Evolutionary conservation across 2,113 vertebrate species (phyloP), one percentile per base, ranked within the genome.

Genomic region (Phodopus roborovskii): DNA sequence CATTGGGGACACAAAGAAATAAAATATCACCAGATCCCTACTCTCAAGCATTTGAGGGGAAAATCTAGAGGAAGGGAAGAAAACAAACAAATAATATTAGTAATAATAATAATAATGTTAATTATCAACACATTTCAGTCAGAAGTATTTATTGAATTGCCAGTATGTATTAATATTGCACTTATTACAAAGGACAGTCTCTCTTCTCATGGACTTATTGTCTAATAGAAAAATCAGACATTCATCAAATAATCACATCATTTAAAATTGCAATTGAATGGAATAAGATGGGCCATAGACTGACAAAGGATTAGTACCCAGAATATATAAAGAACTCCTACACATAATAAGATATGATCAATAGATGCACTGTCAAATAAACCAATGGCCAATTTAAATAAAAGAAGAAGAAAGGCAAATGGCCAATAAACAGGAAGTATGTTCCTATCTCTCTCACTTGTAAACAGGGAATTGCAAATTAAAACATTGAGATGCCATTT

Each of bases 241-340:
- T 93, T 93, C 62, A 81, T 87, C 73, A 85, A 85, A 91, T 90
- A 36, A 81, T 83, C 4, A 53, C 53, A 87, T 64, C 74, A 64
- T 75, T 89, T 95, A 87, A 91, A 92, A 74, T 10, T 79, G 78
- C 22, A 56, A 39, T 53, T 91, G 53, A 92, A 58, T 82, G 5
- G 53, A 78, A 36, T 24, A 89, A 95, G 84, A 95, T 93, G 78
- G 64, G 13, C 86, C 79, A 50, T 78, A 89, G 42, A 75, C 73
- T 82, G 91, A 94, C 64, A 39, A 75, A 93, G 82, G 90, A 96
- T 86, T 95, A 94, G 92, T 96, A 96, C 71, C 58, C 70, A 96
- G 79, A 92, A 95, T 92, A 96, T 66, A 97, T 88, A 96, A 98
- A 96, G 97, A 96, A 94, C 50, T 77, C 94, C 96, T 96, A 95